A percentile compares a stretch with the other conserved stretches of the same genome.
Conservation (phyloP, 2,888 invertebrate genomes). For the Gandaritis pyraliata region DNA sequence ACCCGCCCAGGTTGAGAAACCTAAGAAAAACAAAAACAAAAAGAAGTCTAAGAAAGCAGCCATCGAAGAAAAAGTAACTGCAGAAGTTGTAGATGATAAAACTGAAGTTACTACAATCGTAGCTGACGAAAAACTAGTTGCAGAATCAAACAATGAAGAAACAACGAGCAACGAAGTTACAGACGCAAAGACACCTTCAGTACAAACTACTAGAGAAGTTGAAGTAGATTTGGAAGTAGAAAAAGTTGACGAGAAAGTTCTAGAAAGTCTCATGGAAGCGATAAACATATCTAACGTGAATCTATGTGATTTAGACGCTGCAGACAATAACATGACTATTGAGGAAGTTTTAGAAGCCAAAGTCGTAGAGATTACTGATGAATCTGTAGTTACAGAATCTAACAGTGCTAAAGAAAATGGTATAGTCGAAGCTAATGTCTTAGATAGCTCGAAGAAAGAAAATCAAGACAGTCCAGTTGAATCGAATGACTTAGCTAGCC, state of each 20-base stretch:
- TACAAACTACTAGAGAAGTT: conserved; percentile 19
- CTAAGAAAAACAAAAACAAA: conserved; percentile 74
- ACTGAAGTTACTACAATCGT: conserved; percentile 1
- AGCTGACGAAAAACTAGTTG: conserved; percentile 1
- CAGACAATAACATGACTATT: conserved; percentile 49
- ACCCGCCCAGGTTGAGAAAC: conserved; percentile 67
- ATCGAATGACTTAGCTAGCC: no score
- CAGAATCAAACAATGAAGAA: conserved; percentile 3
- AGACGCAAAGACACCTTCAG: not conserved
- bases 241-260: conserved; percentile 60
- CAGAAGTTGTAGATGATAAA: conserved; percentile 46
- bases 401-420: conserved; percentile 14
- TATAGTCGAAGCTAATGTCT: not conserved
- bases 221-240: conserved; percentile 29
- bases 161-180: not conserved
- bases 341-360: conserved; percentile 42
- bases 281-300: conserved; percentile 69
- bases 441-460: not conserved
- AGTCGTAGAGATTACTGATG: conserved; percentile 3
- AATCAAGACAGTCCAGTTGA: not conserved
- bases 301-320: conserved; percentile 62
- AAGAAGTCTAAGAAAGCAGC: conserved; percentile 59
- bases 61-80: conserved; percentile 20
- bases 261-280: conserved; percentile 69
- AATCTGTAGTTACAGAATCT: conserved; percentile 2